These are phyloP conservation scores for Leucophora obtusa DNA, from an alignment of 2,888 invertebrate genomes.

Conservation along the genomic window DNA sequence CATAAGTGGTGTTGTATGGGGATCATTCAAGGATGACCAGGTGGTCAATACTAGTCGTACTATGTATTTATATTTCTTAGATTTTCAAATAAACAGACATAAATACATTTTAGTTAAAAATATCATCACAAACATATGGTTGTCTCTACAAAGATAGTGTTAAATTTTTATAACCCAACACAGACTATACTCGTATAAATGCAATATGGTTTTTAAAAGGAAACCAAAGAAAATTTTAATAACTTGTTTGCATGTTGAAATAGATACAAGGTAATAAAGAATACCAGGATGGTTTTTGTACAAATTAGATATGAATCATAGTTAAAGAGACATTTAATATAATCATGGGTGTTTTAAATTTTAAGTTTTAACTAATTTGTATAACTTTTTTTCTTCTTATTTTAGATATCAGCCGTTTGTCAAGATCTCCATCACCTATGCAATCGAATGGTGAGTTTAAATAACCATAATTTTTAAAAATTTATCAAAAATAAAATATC, in stretches of 20 bases:
- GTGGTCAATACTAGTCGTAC: conserved; percentile 65
- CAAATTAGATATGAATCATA: not conserved
- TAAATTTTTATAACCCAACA: conserved; percentile 47
- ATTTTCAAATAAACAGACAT: not conserved
- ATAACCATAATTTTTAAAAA: no score
- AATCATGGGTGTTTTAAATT: no score
- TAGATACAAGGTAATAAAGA: not conserved
- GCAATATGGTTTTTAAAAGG: conserved; percentile 1
- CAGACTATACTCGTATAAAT: conserved; percentile 10
- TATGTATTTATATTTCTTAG: not conserved
- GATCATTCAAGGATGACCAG: conserved; percentile 66
- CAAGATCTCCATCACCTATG: conserved; percentile 89
- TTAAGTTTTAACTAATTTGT: conserved; percentile 45
- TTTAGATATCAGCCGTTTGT: conserved; percentile 81
- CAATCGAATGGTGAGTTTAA: conserved; percentile 84
- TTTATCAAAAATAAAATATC: no score
- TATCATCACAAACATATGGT: conserved; percentile 33
- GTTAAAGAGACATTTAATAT: no score
- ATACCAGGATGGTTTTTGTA: not conserved
- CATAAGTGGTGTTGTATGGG: conserved; percentile 23
- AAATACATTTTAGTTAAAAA: conserved; percentile 3
- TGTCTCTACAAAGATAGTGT: not conserved
- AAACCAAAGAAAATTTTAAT: conserved; percentile 32
- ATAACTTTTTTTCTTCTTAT: conserved; percentile 41
- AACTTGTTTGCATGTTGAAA: conserved; percentile 54